These are phyloP conservation scores for Nothobranchius kuhntae DNA, from an alignment of 2,113 vertebrate genomes.

Conservation along the genomic window DNA sequence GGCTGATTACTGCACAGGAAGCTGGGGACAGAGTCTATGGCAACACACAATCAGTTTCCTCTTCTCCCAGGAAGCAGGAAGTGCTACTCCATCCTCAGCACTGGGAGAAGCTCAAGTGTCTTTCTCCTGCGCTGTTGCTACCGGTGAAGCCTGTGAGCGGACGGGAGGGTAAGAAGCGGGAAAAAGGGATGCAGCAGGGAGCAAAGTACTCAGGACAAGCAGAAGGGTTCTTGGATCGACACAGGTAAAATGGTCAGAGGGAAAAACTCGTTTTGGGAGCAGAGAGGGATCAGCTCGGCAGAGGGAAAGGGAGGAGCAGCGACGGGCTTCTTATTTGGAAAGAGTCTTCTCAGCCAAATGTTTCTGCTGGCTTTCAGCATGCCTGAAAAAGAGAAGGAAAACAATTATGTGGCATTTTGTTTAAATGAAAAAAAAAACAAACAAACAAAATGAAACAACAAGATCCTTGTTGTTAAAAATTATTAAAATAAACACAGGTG, in stretches of 20 bases:
- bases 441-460: no score
- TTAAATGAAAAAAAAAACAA: no score
- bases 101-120: conserved; percentile 82
- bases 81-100: conserved; percentile 72
- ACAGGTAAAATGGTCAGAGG: conserved; percentile 28
- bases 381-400: conserved; percentile 79
- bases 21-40: conserved; percentile 90
- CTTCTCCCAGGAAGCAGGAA: conserved; percentile 70
- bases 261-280: conserved; percentile 26
- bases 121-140: conserved; percentile 65
- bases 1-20: conserved; percentile 95
- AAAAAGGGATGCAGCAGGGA: conserved; percentile 26
- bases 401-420: background rate
- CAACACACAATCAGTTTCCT: conserved; percentile 84
- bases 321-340: conserved; percentile 83
- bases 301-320: conserved; percentile 21
- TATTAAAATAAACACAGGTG: no score
- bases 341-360: conserved; percentile 97
- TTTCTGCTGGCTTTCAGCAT: conserved; percentile 98
- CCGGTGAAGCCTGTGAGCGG: conserved; percentile 50
- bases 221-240: conserved; percentile 42
- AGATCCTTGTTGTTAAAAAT: no score
- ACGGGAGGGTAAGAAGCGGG: conserved; percentile 3
- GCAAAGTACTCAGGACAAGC: conserved; percentile 55
- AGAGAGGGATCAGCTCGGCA: no score